These are phyloP conservation scores for Neoaliturus tenellus DNA, from an alignment of 2,888 invertebrate genomes.

Conservation along the genomic window DNA sequence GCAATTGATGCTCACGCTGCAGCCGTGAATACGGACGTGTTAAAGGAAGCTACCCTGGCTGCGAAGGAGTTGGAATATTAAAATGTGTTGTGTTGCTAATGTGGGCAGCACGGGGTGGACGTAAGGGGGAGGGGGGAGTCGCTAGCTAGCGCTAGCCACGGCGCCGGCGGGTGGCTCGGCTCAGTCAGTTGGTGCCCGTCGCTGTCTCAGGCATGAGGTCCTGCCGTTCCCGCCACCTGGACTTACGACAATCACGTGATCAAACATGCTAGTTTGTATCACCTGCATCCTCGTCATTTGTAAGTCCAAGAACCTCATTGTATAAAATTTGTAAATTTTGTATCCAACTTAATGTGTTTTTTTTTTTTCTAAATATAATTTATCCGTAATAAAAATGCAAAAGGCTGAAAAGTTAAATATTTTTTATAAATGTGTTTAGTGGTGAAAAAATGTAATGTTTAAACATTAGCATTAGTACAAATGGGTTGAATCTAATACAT, in stretches of 20 bases:
- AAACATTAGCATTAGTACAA: too few relatives aligned
- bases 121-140: neutral
- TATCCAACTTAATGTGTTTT: too few relatives aligned
- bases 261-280: neutral
- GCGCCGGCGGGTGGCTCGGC: neutral
- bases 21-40: neutral
- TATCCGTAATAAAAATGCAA: too few relatives aligned
- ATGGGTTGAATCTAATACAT: too few relatives aligned
- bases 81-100: neutral
- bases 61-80: constrained; percentile 2
- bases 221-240: neutral
- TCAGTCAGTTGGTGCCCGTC: neutral
- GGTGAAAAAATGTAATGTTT: too few relatives aligned
- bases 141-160: too few relatives aligned
- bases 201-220: neutral
- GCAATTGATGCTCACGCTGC: neutral
- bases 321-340: too few relatives aligned
- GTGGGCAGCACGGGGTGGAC: neutral
- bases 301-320: too few relatives aligned
- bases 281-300: constrained; percentile 70
- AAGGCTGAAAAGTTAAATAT: too few relatives aligned
- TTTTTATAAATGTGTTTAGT: too few relatives aligned
- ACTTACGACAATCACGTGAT: neutral
- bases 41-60: neutral
- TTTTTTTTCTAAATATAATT: too few relatives aligned